Evolutionary conservation across 2,113 vertebrate species (phyloP), one percentile per base, ranked within the genome.

Genomic region (Pteronura brasiliensis): DNA sequence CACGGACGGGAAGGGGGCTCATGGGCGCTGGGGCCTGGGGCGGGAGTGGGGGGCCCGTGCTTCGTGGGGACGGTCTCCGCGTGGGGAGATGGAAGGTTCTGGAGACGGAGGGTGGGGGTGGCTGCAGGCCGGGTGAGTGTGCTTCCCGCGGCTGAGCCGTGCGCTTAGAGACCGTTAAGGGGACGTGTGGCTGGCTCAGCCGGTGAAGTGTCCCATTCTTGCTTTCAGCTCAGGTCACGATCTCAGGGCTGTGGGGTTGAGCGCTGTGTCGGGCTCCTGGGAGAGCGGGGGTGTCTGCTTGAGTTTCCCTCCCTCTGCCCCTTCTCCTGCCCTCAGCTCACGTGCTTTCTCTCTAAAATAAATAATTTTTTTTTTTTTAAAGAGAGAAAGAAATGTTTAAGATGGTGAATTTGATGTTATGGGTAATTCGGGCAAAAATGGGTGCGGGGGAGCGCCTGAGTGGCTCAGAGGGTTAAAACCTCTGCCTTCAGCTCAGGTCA

Each of bases 1-100:
- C 15, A 36, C 36, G 4, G 9, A 15, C 5, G 7, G 31, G 42
- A 7, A 29, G 7, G 42, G 8, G 36, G 39, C 2, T 36, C 0
- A 3, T 1, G 55, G 39, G 4, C 1, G 1, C 10, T 6, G 34
- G 69, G 36, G 77, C 55, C 44, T 15, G n/a, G 31, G 72, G 57
- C 21, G 18, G 17, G 44, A 12, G 12, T 0, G 10, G 25, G 15
- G 42, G 17, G 77, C 8, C 34, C 3, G 12, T 49, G 25, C 44
- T 52, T 52, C 15, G 27, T 8, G 57, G 71, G 47, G 23, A 86
- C 14, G 3, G 47, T 29, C 25, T 17, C 63, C 1, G 52, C 67
- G 25, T 4, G 49, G 83, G 82, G 59, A n/a, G 27, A 67, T 34
- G 29, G 63, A 42, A 87, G 39, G 39, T 21, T 52, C 83, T 15